Base-by-base conservation (phyloP, 2,113 vertebrate genomes). In the Lichenostomus cassidix region DNA sequence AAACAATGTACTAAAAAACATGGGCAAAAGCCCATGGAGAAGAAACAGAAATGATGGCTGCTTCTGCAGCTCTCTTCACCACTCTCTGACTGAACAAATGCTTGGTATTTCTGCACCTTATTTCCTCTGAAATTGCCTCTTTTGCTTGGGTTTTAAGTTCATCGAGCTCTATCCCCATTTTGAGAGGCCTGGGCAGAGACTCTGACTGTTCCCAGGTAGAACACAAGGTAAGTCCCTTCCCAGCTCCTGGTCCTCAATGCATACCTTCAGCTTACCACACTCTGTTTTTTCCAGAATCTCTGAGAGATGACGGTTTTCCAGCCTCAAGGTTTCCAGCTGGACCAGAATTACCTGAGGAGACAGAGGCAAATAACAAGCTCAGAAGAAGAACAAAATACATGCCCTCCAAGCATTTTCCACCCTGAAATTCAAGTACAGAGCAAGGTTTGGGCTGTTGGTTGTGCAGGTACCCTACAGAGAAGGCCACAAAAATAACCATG, bases 221-320 rank as follows among this genome's bases (percentile, higher is more conserved):
- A 56, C 4, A 46, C 29, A 31, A 11, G 1, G 1, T 15, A 4
- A 65, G 53, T 12, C 37, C 35, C 53, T 69, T 55, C 29, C 67
- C 67, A 53, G 7, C 37, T 49, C 46, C 83, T 20, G 6, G 2
- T 47, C 49, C 41, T 83, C 53, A 50, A 4, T 12, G 28, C 88
- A 42, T 93, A 99, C 98, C 98, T 98, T 97, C 20, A 97, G 92
- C 41, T 98, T 92, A 65, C 89, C 96, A 15, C 97, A 95, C 58
- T 98, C 97, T 39, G 96, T 90, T 83, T 97, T 98, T 83, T 98
- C 97, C 87, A 99, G 96, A 58, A 98, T 97, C 92, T 98, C 97
- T 39, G 97, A 98, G 87, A 99, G 98, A 67, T 96, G 98, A 78
- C 85, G 94, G 94, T 99, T 99, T 96, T 99, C 99, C 90, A 97